Evolutionary conservation across 2,888 invertebrate species (phyloP).

Genomic region (Melolontha melolontha): DNA sequence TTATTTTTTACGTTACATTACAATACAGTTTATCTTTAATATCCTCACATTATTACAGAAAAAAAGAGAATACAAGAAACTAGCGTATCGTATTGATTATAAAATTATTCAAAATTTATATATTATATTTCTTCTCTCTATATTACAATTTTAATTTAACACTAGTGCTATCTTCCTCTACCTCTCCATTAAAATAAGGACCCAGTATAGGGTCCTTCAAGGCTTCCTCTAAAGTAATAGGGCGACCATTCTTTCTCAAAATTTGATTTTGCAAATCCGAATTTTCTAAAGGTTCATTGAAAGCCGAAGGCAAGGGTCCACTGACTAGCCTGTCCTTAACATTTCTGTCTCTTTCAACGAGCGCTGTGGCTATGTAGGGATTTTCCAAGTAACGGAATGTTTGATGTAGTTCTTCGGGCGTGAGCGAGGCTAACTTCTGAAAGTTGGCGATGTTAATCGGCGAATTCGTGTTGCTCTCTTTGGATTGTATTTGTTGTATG

Average conservation of each 20-base stretch:
- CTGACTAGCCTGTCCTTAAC: slow-evolving; percentile 9
- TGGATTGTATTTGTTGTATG: background rate
- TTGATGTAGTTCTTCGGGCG: slow-evolving; percentile 26
- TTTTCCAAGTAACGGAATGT: slow-evolving; percentile 39
- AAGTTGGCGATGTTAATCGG: slow-evolving; percentile 35
- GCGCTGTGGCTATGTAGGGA: slow-evolving; percentile 38
- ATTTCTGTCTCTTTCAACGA: slow-evolving; percentile 36
- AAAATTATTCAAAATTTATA: no score
- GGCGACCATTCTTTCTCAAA: slow-evolving; percentile 16
- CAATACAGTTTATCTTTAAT: no score
- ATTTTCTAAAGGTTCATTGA: slow-evolving; percentile 34
- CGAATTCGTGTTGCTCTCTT: slow-evolving; percentile 12
- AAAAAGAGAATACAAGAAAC: no score
- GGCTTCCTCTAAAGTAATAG: slow-evolving; percentile 27
- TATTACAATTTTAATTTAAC: slow-evolving; percentile 14
- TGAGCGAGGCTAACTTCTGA: slow-evolving; percentile 39
- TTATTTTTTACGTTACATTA: no score
- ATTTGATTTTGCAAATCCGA: slow-evolving; percentile 36
- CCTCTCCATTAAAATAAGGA: slow-evolving; percentile 22
- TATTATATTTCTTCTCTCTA: background rate
- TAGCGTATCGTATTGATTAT: no score
- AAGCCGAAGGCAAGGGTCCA: slow-evolving; percentile 29
- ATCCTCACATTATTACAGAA: no score
- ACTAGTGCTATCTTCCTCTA: slow-evolving; percentile 19
- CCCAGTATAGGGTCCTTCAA: slow-evolving; percentile 35